phyloP scores from a whole-genome alignment of 2,113 vertebrate genomes.

The Pseudonaja textilis region DNA sequence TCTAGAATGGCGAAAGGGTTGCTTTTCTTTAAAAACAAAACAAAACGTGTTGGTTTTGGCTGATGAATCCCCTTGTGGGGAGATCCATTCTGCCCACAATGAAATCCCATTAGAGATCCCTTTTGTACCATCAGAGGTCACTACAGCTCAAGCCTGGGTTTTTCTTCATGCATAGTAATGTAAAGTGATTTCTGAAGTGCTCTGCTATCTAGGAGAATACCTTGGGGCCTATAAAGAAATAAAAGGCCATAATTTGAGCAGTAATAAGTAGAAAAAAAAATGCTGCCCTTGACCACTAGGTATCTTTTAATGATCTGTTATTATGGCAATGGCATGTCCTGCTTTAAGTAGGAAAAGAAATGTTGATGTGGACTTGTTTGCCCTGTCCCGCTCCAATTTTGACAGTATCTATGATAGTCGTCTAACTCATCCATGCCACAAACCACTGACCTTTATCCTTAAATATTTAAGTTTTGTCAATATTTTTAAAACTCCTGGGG shows the following conservation, averaged over 20 bases:
- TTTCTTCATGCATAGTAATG: not conserved
- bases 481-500: not conserved
- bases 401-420: not conserved
- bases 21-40: not conserved
- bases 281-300: not conserved
- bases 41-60: not conserved
- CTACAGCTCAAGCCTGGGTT: not conserved
- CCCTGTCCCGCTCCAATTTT: conserved; percentile 6
- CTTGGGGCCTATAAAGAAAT: not conserved
- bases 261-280: not conserved
- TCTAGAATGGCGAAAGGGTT: not conserved
- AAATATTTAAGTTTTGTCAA: not conserved
- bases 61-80: not conserved
- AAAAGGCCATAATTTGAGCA: not conserved
- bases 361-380: not conserved
- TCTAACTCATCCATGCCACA: not conserved
- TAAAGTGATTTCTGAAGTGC: not conserved
- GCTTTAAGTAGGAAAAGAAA: not conserved
- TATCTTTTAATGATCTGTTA: not conserved
- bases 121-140: not conserved
- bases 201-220: not conserved
- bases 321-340: not conserved
- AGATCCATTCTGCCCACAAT: not conserved
- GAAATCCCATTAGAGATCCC: not conserved
- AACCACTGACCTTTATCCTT: not conserved